phyloP scores from a whole-genome alignment of 2,888 invertebrate species.

The Latrodectus hesperus region DNA sequence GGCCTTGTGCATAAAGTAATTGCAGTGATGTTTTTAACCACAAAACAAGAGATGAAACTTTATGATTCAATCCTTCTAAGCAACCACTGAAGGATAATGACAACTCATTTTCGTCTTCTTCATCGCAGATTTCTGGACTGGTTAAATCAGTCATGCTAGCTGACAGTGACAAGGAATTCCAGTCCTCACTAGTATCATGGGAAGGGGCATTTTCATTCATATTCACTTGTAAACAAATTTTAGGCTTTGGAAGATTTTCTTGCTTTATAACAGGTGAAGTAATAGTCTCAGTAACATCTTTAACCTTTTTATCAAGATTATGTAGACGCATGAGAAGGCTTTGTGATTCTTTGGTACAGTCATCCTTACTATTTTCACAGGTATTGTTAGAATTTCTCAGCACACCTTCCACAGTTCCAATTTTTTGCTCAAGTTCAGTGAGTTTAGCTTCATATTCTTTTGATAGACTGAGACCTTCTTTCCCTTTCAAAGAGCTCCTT shows the following conservation, averaged over 20 bases:
- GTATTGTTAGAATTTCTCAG: constrained; percentile 30
- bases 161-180: constrained; percentile 66
- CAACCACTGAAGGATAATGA: constrained; percentile 37
- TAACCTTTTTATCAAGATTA: constrained; percentile 63
- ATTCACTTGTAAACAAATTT: constrained; percentile 64
- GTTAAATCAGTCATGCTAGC: constrained; percentile 68
- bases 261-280: not conserved
- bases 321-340: constrained; percentile 61
- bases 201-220: constrained; percentile 48
- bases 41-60: constrained; percentile 44
- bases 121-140: constrained; percentile 41
- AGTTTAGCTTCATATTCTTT: constrained; percentile 69
- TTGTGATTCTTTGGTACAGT: constrained; percentile 32
- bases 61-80: constrained; percentile 53
- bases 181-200: constrained; percentile 57
- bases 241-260: constrained; percentile 63
- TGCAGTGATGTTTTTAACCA: constrained; percentile 65
- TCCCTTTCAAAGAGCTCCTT: constrained; percentile 86
- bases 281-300: constrained; percentile 49
- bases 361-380: constrained; percentile 16
- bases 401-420: constrained; percentile 57
- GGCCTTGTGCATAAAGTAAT: constrained; percentile 53
- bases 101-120: constrained; percentile 19
- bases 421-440: constrained; percentile 66
- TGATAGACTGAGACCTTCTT: constrained; percentile 65